Percentiles rank a stretch among this genome's conserved stretches.
Conservation (phyloP, 2,797 vertebrate genomes). For the Micropoecilia bifurca region DNA sequence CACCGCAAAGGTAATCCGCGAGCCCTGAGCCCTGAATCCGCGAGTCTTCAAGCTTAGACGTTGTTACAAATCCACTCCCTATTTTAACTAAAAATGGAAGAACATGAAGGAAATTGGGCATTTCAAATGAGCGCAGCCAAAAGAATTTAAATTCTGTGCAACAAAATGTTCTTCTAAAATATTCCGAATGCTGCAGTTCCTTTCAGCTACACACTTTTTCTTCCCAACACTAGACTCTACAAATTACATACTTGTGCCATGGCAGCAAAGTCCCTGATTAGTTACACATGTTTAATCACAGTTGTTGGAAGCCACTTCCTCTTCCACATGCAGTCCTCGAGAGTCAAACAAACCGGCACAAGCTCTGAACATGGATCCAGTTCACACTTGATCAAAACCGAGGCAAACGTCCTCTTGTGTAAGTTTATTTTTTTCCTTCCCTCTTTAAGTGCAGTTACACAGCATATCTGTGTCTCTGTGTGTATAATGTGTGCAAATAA, state of each 20-base stretch:
- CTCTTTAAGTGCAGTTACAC: conserved; percentile 26
- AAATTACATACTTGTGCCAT: conserved; percentile 93
- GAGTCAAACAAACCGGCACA: conserved; percentile 82
- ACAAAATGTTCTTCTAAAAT: conserved; percentile 8
- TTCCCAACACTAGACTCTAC: conserved; percentile 83
- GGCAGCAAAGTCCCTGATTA: conserved; percentile 92
- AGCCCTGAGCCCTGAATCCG: conserved; percentile 76
- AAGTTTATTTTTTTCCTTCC: conserved; percentile 47
- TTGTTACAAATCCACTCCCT: background rate
- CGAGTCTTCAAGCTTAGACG: background rate
- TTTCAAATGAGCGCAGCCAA: background rate
- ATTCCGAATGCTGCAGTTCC: conserved; percentile 28
- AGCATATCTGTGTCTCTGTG: background rate
- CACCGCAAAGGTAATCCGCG: conserved; percentile 87
- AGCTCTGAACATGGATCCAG: conserved; percentile 84
- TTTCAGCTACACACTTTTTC: conserved; percentile 51
- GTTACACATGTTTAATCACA: conserved; percentile 99
- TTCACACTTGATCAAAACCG: conserved; percentile 92
- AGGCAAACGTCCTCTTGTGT: conserved; percentile 65
- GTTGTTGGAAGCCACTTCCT: conserved; percentile 94
- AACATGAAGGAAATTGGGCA: background rate
- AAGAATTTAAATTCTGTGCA: background rate
- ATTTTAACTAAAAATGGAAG: background rate
- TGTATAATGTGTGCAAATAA: conserved; percentile 20
- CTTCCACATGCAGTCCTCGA: conserved; percentile 87